phyloP scores from a whole-genome alignment of 35 echinoderm and acorn worm genomes.

The Holothuria glaberrima region DNA sequence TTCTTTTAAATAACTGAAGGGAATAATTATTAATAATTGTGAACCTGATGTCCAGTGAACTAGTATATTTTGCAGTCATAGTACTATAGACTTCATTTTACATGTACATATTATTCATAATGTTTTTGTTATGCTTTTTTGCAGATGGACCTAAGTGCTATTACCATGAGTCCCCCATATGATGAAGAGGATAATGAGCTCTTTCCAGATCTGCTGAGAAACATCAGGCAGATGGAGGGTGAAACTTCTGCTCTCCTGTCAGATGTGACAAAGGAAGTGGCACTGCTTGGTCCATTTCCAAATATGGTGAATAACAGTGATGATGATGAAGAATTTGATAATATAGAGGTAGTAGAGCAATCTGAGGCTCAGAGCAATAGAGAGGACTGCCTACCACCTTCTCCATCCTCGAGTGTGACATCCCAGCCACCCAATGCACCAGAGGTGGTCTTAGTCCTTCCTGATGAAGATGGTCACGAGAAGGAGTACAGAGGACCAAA shows the following conservation, averaged over 20 bases:
- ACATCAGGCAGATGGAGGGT: background rate
- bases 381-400: background rate
- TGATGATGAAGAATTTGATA: background rate
- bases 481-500: conserved; percentile 52
- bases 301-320: background rate
- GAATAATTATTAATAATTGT: no score
- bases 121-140: conserved; percentile 8
- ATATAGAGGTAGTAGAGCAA: background rate
- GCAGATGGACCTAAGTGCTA: conserved; percentile 30
- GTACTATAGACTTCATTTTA: no score
- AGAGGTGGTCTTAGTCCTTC: conserved; percentile 16
- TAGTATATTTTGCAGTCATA: no score
- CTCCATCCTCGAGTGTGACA: background rate
- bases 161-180: conserved; percentile 45
- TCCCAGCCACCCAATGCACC: background rate
- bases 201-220: conserved; percentile 26
- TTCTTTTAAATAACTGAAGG: no score
- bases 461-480: conserved; percentile 1
- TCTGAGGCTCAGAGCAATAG: background rate
- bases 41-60: no score
- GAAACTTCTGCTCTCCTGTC: conserved; percentile 5
- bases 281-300: background rate
- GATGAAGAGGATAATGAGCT: background rate
- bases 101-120: no score
- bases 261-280: background rate